Evolutionary conservation across 2,888 invertebrate species (phyloP).

Genomic region (Tipula helvola): DNA sequence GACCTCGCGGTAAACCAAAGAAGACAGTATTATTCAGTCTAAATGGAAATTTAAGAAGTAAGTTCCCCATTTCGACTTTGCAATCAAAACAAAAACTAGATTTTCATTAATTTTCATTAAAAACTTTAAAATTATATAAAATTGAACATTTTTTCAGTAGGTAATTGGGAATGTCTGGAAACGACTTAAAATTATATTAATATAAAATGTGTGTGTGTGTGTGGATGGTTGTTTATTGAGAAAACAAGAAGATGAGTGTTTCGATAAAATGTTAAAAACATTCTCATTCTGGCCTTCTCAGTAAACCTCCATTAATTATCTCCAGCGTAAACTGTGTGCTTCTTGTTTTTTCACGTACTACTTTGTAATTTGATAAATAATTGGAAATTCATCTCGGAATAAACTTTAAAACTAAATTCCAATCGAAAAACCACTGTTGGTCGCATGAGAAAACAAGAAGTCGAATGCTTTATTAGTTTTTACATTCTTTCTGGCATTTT

Average conservation of each 20-base stretch:
- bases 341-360: background rate
- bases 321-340: background rate
- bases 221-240: background rate
- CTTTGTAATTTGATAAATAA: background rate
- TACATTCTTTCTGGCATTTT: background rate
- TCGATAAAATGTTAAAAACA: background rate
- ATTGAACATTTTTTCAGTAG: background rate
- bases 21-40: background rate
- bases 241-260: background rate
- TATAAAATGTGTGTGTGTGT: background rate
- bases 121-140: background rate
- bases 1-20: background rate
- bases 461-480: background rate
- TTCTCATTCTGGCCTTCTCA: background rate
- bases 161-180: background rate
- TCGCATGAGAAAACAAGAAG: background rate
- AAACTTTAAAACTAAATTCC: background rate
- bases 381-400: background rate
- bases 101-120: background rate
- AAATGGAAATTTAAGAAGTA: background rate
- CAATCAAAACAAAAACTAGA: background rate
- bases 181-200: background rate
- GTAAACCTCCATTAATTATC: background rate
- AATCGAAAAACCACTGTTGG: background rate
- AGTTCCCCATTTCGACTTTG: background rate